Percentiles rank a stretch among this genome's conserved stretches.
Conservation (phyloP, 2,797 vertebrate genomes). For the Hydrolagus colliei region DNA sequence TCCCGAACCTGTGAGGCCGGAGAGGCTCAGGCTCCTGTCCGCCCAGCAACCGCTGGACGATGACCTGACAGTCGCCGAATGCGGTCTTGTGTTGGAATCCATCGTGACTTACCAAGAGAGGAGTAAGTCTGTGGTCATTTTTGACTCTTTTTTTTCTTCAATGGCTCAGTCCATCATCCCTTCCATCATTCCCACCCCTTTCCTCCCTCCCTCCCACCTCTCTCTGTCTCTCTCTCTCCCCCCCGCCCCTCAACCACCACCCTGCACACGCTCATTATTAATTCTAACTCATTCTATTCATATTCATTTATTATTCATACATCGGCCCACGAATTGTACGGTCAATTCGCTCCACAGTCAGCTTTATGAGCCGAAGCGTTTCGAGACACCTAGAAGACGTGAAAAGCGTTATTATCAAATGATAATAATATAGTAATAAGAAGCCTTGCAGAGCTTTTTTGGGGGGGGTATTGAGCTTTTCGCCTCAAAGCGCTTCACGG, state of each 20-base stretch:
- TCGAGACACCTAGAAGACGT: no score
- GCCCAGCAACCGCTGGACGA: background rate
- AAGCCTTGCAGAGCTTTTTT: no score
- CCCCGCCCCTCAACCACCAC: background rate
- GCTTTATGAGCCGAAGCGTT: no score
- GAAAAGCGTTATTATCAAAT: no score
- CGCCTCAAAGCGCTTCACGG: no score
- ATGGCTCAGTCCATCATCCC: background rate
- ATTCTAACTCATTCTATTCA: background rate
- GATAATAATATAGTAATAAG: no score
- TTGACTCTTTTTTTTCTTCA: background rate
- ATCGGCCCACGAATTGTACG: no score
- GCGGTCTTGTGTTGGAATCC: constrained; percentile 6
- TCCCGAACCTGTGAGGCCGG: background rate
- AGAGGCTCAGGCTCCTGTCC: background rate
- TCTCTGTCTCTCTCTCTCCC: background rate
- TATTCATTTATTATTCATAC: background rate
- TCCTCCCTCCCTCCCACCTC: background rate
- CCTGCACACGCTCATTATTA: no score
- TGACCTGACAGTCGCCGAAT: background rate
- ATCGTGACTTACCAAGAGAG: background rate
- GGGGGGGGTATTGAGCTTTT: no score
- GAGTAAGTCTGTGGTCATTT: background rate
- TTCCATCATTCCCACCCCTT: background rate
- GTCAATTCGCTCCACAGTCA: no score